phyloP scores from a whole-genome alignment of 2,113 vertebrate species.

The Syngnathoides biaculeatus region DNA sequence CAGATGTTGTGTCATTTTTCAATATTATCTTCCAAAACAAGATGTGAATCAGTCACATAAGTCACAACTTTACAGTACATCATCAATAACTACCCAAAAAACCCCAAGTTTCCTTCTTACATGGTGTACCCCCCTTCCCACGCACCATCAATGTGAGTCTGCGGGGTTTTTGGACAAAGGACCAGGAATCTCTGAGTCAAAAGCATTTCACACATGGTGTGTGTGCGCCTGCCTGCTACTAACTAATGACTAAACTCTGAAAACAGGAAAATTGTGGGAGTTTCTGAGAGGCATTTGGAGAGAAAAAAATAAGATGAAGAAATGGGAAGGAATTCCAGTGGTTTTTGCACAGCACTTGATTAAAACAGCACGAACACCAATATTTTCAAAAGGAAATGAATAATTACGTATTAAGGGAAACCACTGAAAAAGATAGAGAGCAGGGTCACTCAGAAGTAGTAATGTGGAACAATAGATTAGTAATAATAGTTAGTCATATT shows the following conservation, averaged over 20 bases:
- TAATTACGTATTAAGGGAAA: conserved; percentile 59
- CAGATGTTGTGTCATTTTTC: conserved; percentile 1
- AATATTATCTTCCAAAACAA: conserved; percentile 44
- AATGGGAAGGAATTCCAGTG: conserved; percentile 67
- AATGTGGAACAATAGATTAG: conserved; percentile 58
- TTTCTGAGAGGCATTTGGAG: conserved; percentile 61
- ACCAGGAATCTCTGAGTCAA: conserved; percentile 75
- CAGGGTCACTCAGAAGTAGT: conserved; percentile 44
- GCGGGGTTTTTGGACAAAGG: conserved; percentile 63
- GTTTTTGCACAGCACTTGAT: conserved; percentile 65
- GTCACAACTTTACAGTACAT: conserved; percentile 25
- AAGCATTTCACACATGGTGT: conserved; percentile 63
- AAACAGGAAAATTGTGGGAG: conserved; percentile 71
- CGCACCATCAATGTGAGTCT: conserved; percentile 51
- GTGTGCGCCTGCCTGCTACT: conserved; percentile 42
- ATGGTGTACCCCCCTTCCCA: conserved; percentile 65
- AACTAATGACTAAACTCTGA: conserved; percentile 60
- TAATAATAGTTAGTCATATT: conserved; percentile 46
- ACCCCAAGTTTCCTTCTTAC: conserved; percentile 37
- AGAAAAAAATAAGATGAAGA: conserved; percentile 37
- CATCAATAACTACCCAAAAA: conserved; percentile 51
- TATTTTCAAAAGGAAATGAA: conserved; percentile 66
- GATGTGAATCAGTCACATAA: conserved; percentile 34
- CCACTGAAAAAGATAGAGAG: conserved; percentile 29
- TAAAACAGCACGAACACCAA: conserved; percentile 59